phyloP scores from a whole-genome alignment of 2,113 vertebrate species.

The Otus sunia region DNA sequence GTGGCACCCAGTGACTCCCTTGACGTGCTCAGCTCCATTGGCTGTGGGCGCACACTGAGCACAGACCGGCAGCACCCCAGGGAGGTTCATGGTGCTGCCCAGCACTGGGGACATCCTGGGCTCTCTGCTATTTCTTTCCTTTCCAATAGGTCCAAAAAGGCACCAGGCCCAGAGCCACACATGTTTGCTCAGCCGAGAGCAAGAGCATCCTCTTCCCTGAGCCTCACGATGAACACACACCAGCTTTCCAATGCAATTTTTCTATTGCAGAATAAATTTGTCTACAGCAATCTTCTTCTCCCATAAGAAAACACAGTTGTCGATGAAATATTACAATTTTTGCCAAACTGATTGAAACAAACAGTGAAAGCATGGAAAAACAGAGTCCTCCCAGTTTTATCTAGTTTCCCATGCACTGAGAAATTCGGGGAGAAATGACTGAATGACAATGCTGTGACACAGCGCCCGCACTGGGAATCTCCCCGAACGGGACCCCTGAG shows the following conservation, averaged over 20 bases:
- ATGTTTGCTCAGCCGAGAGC: not conserved
- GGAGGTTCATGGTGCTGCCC: not conserved
- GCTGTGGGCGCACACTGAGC: not conserved
- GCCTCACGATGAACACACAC: too few species aligned
- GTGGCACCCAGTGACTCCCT: not conserved
- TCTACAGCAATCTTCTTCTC: not conserved
- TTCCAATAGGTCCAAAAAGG: not conserved
- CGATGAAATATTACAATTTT: not conserved
- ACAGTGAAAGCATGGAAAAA: not conserved
- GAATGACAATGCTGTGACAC: not conserved
- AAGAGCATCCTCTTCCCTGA: not conserved
- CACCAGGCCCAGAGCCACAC: not conserved
- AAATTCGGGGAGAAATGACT: not conserved
- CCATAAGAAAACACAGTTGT: not conserved
- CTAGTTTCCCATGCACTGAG: not conserved
- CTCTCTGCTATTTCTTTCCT: not conserved
- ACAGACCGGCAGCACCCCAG: not conserved
- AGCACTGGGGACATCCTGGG: not conserved
- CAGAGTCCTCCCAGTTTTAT: not conserved
- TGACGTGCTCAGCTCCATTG: rapidly evolving
- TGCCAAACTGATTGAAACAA: not conserved
- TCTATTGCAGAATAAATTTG: not conserved
- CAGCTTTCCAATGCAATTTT: not conserved
- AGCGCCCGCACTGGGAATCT: rapidly evolving
- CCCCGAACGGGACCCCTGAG: not conserved